These are phyloP conservation scores for Germaria angustata DNA, from an alignment of 2,888 invertebrate genomes.

Conservation along the genomic window DNA sequence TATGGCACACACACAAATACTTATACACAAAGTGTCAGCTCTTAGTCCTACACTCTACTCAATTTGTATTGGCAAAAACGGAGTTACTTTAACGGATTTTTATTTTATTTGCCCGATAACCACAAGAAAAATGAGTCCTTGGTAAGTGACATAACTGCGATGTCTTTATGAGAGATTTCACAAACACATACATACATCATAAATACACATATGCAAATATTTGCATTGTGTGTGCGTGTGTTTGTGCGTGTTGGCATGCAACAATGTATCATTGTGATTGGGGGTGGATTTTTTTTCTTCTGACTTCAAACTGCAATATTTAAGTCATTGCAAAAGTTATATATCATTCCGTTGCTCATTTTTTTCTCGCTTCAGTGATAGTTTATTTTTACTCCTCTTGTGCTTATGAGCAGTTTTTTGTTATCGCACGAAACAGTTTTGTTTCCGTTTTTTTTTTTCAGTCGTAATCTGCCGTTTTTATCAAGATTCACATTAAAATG, in stretches of 20 bases:
- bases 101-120: background rate
- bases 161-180: constrained; percentile 48
- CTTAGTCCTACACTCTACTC: background rate
- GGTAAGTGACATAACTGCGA: constrained; percentile 38
- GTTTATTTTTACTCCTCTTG: constrained; percentile 36
- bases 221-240: background rate
- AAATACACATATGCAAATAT: background rate
- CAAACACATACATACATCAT: constrained; percentile 6
- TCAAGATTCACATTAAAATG: constrained; percentile 79
- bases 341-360: constrained; percentile 61
- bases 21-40: background rate
- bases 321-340: constrained; percentile 75
- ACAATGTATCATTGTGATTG: constrained; percentile 38
- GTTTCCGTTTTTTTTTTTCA: constrained; percentile 73
- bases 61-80: background rate
- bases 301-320: constrained; percentile 74
- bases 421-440: constrained; percentile 71
- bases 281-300: constrained; percentile 18
- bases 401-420: constrained; percentile 64
- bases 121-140: constrained; percentile 30
- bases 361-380: too few species aligned
- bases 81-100: background rate
- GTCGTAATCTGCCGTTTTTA: constrained; percentile 75
- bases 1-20: background rate
- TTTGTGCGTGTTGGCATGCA: background rate